Base-by-base conservation (phyloP, 2,888 invertebrate species). In the Rhagium mordax region DNA sequence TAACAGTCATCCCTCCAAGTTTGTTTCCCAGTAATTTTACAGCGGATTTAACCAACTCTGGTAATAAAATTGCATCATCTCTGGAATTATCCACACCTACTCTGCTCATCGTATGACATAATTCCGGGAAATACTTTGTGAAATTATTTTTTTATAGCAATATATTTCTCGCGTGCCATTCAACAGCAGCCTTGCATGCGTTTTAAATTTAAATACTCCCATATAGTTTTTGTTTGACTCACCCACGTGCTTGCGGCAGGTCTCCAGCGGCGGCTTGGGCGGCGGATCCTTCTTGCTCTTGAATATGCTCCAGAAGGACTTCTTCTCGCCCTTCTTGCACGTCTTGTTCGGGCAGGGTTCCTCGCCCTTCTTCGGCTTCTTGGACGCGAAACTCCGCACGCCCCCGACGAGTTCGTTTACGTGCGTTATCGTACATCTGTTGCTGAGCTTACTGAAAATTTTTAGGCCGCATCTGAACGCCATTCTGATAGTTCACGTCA, bases 281-380 rank as follows among this genome's bases (percentile, higher is more conserved):
- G 8, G 7, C 41, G 24, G 24, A 16, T 61, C n/a, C n/a, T 33
- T 15, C 2, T 57, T 60, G 1, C 27, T 18, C 5, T 29, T 29
- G 29, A 69, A 69, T 2, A 69, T 27, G 18, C 20, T 24, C 69
- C 69, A 69, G 20, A 69, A 20, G 20, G 69, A 61, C 10, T 48
- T 47, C 2, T 67, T 55, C 3, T 59, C 7, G n/a, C 8, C 13
- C 2, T 47, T 2, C 3, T 48, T 15, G 53, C 65, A 53, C 2
- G 49, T 33, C 47, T 21, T 61, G 21, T 61, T 61, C 20, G 47
- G 20, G 20, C 61, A 61, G 18, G 5, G 29, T 1, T 33, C 33
- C 1, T 21, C 29, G 2, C n/a, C 18, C 0, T 18, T 13, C 8
- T 48, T 47, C 20, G 18, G 20, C n/a, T 61, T 61, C 47, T 61